Evolutionary conservation across 2,888 invertebrate species (phyloP), one percentile per base, ranked within the genome.

Genomic region (Dolichopus griseipennis): DNA sequence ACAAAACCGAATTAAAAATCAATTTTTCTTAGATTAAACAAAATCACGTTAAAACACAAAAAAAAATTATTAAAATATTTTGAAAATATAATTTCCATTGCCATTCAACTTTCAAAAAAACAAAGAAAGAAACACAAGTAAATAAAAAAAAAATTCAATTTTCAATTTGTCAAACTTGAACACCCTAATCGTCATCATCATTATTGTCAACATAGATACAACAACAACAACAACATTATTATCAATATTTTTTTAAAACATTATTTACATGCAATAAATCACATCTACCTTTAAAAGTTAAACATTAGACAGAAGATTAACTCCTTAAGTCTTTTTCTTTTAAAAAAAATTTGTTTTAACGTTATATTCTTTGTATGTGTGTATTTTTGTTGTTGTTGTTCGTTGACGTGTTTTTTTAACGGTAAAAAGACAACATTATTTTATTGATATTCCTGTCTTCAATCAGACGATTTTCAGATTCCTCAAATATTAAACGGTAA

Each of bases 191-290:
- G 52, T 52, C 18, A 18, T 52, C 52, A 52, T 52, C n/a, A 52
- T 41, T 41, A 9, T 52, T 12, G 37, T 37, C 37, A 37, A 37
- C 8, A 52, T 27, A 27, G 27, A 27, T 27, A 27, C 2, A 27
- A 27, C 52, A 52, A 12, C 18, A 52, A 12, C 18, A 52, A 18
- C 18, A 18, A 12, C 18, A 15, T 52, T 15, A 52, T 6, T 18
- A 52, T 52, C n/a, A 52, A 12, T 41, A 2, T 52, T 9, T 8
- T 37, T 12, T n/a, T n/a, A n/a, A n/a, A 37, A 37, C 8, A 52
- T 27, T 52, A n/a, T n/a, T 52, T 52, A 52, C 52, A 52, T 52
- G 52, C 52, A 18, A 52, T 52, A 52, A 52, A 52, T 52, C 52
- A 52, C 52, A 52, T 18, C 52, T 5, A 52, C 52, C 52, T 41